These are phyloP conservation scores for Melanotaenia duboulayi DNA, from an alignment of 2,113 vertebrate genomes.

Conservation along the genomic window DNA sequence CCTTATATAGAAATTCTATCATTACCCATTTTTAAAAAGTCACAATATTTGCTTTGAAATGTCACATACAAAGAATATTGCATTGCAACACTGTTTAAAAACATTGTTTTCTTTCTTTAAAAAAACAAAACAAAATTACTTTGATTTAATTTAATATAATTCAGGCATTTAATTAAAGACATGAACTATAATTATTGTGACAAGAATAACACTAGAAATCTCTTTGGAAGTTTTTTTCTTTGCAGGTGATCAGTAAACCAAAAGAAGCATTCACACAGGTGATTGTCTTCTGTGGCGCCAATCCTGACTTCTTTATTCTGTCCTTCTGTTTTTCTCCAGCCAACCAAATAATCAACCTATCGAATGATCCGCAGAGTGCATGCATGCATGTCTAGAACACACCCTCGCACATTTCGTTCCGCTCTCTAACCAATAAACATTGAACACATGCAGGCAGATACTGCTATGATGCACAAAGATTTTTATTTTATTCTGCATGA, in stretches of 20 bases:
- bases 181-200: too few relatives aligned
- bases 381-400: slow-evolving; percentile 33
- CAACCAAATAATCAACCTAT: slow-evolving; percentile 55
- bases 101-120: not conserved
- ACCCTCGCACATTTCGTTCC: not conserved
- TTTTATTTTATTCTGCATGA: too few relatives aligned
- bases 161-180: too few relatives aligned
- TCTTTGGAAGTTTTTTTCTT: not conserved
- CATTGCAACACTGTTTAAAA: slow-evolving; percentile 13
- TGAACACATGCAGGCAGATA: slow-evolving; percentile 12
- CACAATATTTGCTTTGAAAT: slow-evolving; percentile 64
- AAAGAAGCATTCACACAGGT: slow-evolving; percentile 40
- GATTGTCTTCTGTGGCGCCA: slow-evolving; percentile 8
- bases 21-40: slow-evolving; percentile 54
- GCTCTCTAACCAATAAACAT: not conserved
- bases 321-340: slow-evolving; percentile 48
- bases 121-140: too few relatives aligned
- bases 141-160: too few relatives aligned
- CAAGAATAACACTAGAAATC: not conserved
- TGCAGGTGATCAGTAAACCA: slow-evolving; percentile 20
- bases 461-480: too few relatives aligned
- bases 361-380: slow-evolving; percentile 26
- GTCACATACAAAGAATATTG: not conserved
- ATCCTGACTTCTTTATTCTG: slow-evolving; percentile 21
- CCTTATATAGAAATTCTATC: slow-evolving; percentile 53